These are phyloP conservation scores for Nasonia oneida DNA, from an alignment of 2,888 invertebrate species.

Conservation along the genomic window DNA sequence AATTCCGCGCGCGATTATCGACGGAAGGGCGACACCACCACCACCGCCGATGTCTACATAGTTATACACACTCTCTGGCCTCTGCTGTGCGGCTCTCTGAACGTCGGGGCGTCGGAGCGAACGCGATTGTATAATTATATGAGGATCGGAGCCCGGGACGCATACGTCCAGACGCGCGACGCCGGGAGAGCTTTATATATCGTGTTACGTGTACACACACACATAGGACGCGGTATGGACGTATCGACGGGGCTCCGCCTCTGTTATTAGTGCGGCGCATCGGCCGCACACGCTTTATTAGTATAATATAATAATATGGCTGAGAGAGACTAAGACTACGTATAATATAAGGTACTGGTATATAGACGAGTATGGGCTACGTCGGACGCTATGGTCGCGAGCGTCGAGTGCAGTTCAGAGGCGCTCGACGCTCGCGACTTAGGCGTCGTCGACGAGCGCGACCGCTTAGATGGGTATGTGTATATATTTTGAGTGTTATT, in stretches of 20 bases:
- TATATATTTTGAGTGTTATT: background rate
- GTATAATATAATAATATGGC: background rate
- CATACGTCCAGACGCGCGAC: background rate
- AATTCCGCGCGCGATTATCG: constrained; percentile 20
- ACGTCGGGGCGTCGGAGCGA: constrained; percentile 23
- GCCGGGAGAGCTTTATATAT: background rate
- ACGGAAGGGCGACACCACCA: background rate
- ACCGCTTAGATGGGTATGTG: background rate
- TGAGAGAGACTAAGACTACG: background rate
- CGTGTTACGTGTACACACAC: background rate
- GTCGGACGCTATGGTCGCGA: background rate
- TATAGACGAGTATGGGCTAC: constrained; percentile 5
- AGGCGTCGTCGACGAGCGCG: background rate
- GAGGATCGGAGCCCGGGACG: constrained; percentile 37
- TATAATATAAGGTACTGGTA: background rate
- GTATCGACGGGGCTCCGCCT: background rate
- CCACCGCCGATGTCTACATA: background rate
- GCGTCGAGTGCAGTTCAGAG: background rate
- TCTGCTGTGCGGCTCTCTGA: background rate
- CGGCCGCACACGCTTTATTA: background rate
- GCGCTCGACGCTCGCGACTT: background rate
- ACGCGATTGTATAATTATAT: constrained; percentile 56
- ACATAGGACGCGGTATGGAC: background rate
- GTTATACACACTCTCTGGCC: background rate
- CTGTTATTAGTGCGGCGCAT: background rate